Base-by-base conservation (phyloP, 2,888 invertebrate species). In the Microctonus hyperodae region DNA sequence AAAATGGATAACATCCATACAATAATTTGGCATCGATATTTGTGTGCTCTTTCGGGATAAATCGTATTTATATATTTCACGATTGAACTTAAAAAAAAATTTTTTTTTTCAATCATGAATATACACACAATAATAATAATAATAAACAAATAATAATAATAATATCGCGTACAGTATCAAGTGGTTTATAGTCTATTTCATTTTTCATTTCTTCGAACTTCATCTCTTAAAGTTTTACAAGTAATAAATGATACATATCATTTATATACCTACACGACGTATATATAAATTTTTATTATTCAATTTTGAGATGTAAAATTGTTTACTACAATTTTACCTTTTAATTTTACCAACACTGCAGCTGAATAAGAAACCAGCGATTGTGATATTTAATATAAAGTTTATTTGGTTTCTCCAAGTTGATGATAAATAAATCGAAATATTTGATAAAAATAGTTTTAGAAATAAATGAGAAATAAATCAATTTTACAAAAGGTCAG, bases 21-120 rank as follows among this genome's bases (percentile, higher is more conserved):
- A 56, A 66, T 66, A 66, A 56, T 58, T 64, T 40, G 63, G 40
- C 31, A 55, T 64, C 56, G 63, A 56, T 66, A 66, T 48, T 44
- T 28, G 48, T 6, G 28, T 48, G 31, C 31, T 48, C n/a, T 25
- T 61, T 61, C 31, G 28, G 16, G 23, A 22, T 53, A 53, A 20
- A 59, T 13, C n/a, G 25, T 59, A 59, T 59, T 59, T 44, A 48
- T 44, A n/a, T 28, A 48, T 59, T 44, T 28, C 20, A 44, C 9
- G 16, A 44, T 59, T 31, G 16, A 44, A 16, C 16, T 44, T 20
- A 28, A 28, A n/a, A 28, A n/a, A n/a, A n/a, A 7, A 28, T 28
- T 28, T 28, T 28, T 28, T 7, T 28, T n/a, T n/a, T n/a, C n/a
- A n/a, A n/a, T n/a, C n/a, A n/a, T n/a, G n/a, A n/a, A n/a, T n/a